phyloP scores from a whole-genome alignment of 2,797 vertebrate genomes.

The Monodelphis domestica region DNA sequence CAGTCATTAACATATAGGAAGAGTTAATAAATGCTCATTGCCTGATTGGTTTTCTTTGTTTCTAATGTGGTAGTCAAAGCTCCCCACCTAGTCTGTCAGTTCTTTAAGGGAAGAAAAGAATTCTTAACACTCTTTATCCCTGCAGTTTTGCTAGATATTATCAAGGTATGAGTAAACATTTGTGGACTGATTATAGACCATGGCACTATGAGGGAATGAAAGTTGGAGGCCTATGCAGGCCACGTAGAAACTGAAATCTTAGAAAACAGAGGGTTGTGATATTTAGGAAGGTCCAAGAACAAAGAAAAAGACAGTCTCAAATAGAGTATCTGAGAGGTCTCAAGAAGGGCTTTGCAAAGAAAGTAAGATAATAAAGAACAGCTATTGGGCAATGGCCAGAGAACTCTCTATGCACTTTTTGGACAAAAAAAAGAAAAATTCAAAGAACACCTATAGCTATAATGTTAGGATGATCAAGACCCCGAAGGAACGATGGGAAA shows the following conservation, averaged over 20 bases:
- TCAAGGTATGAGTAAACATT: background rate
- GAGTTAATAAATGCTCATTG: background rate
- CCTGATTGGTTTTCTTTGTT: background rate
- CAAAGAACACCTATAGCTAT: conserved; percentile 53
- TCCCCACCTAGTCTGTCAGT: background rate
- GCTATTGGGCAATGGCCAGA: conserved; percentile 57
- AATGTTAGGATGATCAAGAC: background rate
- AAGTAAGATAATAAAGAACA: conserved; percentile 64
- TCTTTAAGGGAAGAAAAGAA: background rate
- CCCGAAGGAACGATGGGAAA: background rate
- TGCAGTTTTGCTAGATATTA: background rate
- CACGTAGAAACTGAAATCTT: conserved; percentile 18
- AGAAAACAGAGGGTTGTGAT: background rate
- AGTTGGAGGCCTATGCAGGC: background rate
- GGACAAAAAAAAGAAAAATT: conserved; percentile 75
- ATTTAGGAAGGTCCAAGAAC: conserved; percentile 4
- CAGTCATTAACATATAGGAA: background rate
- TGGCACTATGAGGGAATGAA: background rate
- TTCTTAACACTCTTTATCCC: conserved; percentile 10
- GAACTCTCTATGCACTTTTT: conserved; percentile 67
- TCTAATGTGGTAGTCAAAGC: background rate
- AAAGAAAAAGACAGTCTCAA: background rate
- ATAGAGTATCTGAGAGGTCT: conserved; percentile 9
- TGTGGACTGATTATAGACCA: background rate
- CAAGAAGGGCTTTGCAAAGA: background rate